A percentile compares a stretch with the other conserved stretches of the same genome.
phyloP scores from a whole-genome alignment of 1,140 invertebrate species.

The Lepidurus packardi region DNA sequence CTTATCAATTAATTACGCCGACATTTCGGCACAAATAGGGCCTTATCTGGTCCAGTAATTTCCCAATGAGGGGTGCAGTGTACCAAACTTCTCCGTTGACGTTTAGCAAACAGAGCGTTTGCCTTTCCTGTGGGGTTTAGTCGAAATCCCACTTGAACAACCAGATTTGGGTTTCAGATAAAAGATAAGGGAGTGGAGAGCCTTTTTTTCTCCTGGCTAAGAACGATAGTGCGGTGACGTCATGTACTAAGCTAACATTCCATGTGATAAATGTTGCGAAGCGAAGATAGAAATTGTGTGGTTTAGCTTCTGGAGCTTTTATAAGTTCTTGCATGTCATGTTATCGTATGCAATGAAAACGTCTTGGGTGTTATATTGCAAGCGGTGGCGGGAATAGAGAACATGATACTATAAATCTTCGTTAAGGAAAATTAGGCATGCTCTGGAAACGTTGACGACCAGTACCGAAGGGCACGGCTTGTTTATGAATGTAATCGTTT shows the following conservation, averaged over 20 bases:
- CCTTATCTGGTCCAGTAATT: not conserved
- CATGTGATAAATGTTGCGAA: not conserved
- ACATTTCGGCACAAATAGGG: not conserved
- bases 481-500: constrained; percentile 18
- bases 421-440: not conserved
- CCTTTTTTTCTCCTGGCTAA: not conserved
- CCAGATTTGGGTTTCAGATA: constrained; percentile 15
- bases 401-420: not conserved
- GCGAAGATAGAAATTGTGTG: not conserved
- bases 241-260: not conserved
- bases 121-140: not conserved
- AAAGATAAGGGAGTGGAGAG: constrained; percentile 13
- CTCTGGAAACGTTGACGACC: not conserved
- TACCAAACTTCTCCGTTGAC: not conserved
- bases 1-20: not conserved
- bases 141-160: not conserved
- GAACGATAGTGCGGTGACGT: not conserved
- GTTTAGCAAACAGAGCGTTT: not conserved
- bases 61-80: not conserved
- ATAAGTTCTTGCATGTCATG: not conserved
- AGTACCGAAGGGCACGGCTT: not conserved
- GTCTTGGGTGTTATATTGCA: not conserved
- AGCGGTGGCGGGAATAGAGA: not conserved
- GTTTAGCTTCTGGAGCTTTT: not conserved
- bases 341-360: not conserved